These are phyloP conservation scores for Pheosia tremula DNA, from an alignment of 2,888 invertebrate species.

Conservation along the genomic window DNA sequence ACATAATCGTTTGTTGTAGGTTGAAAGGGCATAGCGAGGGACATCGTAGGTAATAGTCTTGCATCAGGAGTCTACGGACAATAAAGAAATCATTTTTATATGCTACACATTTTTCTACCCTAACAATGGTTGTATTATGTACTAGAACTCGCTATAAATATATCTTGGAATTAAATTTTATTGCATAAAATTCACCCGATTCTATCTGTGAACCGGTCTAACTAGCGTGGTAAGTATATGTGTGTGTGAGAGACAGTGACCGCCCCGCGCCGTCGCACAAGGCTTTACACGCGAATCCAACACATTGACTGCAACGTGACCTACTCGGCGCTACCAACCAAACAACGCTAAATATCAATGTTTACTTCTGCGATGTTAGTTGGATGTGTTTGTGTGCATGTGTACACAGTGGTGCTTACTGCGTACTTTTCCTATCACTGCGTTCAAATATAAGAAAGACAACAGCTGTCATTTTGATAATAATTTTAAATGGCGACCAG, in stretches of 20 bases:
- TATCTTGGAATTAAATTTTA: neutral
- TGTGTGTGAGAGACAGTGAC: conserved; percentile 3
- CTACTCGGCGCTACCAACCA: conserved; percentile 61
- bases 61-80: conserved; percentile 71
- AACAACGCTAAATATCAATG: conserved; percentile 50
- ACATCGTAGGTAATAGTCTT: conserved; percentile 62
- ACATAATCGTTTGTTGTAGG: conserved; percentile 66
- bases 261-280: conserved; percentile 47
- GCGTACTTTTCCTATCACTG: conserved; percentile 41
- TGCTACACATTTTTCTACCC: neutral
- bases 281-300: conserved; percentile 63
- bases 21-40: conserved; percentile 59
- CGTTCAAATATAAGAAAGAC: conserved; percentile 16
- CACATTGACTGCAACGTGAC: conserved; percentile 81
- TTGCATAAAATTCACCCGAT: neutral
- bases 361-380: conserved; percentile 50
- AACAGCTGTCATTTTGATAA: conserved; percentile 4
- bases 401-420: conserved; percentile 6
- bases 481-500: neutral
- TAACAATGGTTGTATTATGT: conserved; percentile 1
- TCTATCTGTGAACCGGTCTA: neutral
- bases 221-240: neutral
- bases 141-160: neutral
- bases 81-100: conserved; percentile 56
- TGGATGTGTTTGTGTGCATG: conserved; percentile 24